Percentiles rank a stretch among this genome's conserved stretches.
Conservation (phyloP, 2,888 invertebrate species). For the Drosophila affinis region DNA sequence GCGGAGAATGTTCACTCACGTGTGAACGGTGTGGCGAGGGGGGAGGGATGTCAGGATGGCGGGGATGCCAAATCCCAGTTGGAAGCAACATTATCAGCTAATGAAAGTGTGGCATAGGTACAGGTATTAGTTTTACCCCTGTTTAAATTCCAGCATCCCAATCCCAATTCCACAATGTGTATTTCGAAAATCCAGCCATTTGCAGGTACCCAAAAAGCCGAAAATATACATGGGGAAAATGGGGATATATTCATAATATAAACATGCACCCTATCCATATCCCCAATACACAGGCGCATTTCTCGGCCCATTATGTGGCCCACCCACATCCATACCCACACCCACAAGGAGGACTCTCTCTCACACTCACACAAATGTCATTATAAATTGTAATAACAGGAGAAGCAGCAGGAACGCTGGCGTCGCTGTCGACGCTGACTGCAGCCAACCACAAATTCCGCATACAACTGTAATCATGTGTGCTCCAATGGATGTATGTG, state of each 20-base stretch:
- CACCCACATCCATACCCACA: slow-evolving; percentile 24
- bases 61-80: background rate
- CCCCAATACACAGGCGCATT: slow-evolving; percentile 62
- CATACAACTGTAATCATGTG: slow-evolving; percentile 80
- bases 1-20: background rate
- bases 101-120: background rate
- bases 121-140: background rate
- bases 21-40: background rate
- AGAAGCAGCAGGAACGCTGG: slow-evolving; percentile 56
- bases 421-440: slow-evolving; percentile 45
- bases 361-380: slow-evolving; percentile 73
- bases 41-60: too few relatives aligned
- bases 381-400: slow-evolving; percentile 81
- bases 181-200: background rate
- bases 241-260: slow-evolving; percentile 73
- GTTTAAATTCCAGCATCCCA: background rate
- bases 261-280: slow-evolving; percentile 68
- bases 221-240: background rate
- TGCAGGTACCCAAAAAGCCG: background rate
- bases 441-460: slow-evolving; percentile 78
- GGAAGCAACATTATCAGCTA: background rate
- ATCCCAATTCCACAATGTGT: background rate
- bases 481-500: slow-evolving; percentile 47
- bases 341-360: slow-evolving; percentile 7
- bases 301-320: slow-evolving; percentile 67